phyloP scores from a whole-genome alignment of 1,140 invertebrate species.

The Zaprionus inermis region DNA sequence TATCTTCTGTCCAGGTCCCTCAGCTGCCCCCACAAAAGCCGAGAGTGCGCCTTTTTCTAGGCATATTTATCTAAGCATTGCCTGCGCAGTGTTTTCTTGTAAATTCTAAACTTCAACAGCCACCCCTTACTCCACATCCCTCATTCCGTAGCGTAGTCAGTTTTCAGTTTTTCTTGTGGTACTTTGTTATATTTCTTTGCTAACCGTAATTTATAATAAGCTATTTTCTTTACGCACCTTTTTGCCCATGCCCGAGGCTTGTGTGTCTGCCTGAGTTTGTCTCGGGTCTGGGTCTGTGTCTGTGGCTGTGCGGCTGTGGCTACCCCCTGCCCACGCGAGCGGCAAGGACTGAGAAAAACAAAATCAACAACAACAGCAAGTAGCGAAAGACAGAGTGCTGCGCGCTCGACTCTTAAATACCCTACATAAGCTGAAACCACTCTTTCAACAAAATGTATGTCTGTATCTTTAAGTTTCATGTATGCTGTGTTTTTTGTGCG shows the following conservation, averaged over 20 bases:
- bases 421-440: no score
- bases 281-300: background rate
- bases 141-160: background rate
- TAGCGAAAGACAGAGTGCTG: no score
- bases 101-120: constrained; percentile 5
- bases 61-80: constrained; percentile 6
- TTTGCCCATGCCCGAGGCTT: constrained; percentile 17
- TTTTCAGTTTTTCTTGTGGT: constrained; percentile 41
- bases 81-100: background rate
- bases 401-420: no score
- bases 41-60: background rate
- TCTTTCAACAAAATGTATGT: no score
- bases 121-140: background rate
- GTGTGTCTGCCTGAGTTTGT: background rate
- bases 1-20: background rate
- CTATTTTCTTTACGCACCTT: constrained; percentile 74
- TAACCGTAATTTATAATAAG: constrained; percentile 77
- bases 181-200: constrained; percentile 69
- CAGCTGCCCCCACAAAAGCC: background rate
- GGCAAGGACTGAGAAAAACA: constrained; percentile 13
- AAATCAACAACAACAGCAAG: constrained; percentile 3
- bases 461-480: no score
- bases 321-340: constrained; percentile 57
- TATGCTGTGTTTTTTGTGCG: no score
- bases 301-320: constrained; percentile 17